Evolutionary conservation across 2,797 vertebrate genomes (phyloP).

Genomic region (Mycteria americana): DNA sequence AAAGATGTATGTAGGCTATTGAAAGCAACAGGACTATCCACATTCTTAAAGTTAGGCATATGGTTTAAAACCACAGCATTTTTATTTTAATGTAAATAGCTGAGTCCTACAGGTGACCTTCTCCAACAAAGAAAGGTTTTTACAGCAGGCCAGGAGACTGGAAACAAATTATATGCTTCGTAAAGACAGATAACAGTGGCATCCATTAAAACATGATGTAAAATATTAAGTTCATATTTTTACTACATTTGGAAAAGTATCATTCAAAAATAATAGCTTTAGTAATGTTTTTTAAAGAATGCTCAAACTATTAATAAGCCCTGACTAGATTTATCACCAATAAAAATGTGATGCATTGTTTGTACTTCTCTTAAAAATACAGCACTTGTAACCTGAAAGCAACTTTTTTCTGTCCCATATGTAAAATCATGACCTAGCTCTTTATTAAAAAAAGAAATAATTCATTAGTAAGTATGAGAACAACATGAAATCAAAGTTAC

Average conservation of each 20-base stretch:
- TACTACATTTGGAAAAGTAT: background rate
- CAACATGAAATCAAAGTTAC: constrained; percentile 23
- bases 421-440: background rate
- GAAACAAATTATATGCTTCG: background rate
- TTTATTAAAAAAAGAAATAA: background rate
- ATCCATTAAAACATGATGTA: constrained; percentile 3
- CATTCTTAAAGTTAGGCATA: background rate
- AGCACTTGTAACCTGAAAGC: background rate
- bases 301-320: background rate
- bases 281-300: background rate
- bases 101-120: constrained; percentile 29
- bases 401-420: background rate
- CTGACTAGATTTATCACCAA: background rate
- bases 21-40: constrained; percentile 18
- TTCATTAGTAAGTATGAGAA: background rate
- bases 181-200: background rate
- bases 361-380: background rate
- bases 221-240: constrained; percentile 32
- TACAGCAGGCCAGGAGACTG: background rate
- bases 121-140: background rate
- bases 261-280: background rate
- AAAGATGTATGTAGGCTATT: background rate
- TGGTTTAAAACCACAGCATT: background rate
- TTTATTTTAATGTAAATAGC: constrained; percentile 12
- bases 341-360: background rate